These are phyloP conservation scores for Picus viridis DNA, from an alignment of 2,797 vertebrate genomes.

Conservation along the genomic window DNA sequence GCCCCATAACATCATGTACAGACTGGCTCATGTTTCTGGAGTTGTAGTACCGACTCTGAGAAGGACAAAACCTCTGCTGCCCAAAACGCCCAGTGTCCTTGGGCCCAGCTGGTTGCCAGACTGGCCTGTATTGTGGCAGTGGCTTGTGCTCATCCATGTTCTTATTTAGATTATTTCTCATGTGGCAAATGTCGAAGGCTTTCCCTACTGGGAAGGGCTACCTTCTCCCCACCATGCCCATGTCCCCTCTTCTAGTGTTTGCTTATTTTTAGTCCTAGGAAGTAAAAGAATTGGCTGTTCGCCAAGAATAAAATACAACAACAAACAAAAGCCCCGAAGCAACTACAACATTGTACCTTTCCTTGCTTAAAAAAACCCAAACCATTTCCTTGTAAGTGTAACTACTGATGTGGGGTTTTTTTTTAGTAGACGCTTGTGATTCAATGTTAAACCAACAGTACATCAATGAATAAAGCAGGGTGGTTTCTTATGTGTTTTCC, in stretches of 20 bases:
- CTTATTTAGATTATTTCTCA: not conserved
- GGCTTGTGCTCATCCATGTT: not conserved
- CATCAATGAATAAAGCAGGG: not conserved
- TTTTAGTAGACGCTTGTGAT: not conserved
- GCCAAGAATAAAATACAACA: not conserved
- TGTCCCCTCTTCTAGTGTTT: not conserved
- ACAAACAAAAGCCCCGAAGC: slow-evolving; percentile 3
- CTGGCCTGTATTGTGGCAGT: not conserved
- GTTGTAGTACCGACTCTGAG: not conserved
- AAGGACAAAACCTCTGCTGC: not conserved
- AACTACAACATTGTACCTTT: slow-evolving; percentile 13
- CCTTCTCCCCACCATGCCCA: not conserved
- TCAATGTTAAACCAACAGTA: not conserved
- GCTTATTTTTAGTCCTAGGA: slow-evolving; percentile 41
- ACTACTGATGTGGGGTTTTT: not conserved
- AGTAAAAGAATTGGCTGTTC: slow-evolving; percentile 17
- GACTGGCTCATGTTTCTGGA: fast-evolving
- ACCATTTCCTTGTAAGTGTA: not conserved
- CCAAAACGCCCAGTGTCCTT: not conserved
- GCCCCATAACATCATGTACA: fast-evolving
- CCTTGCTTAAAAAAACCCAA: not conserved
- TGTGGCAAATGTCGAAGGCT: not conserved
- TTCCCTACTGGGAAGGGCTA: not conserved
- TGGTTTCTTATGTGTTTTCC: not conserved
- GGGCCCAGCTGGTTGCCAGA: not conserved